Evolutionary conservation across 2,113 vertebrate genomes (phyloP).

Genomic region (Calidris pygmaea): DNA sequence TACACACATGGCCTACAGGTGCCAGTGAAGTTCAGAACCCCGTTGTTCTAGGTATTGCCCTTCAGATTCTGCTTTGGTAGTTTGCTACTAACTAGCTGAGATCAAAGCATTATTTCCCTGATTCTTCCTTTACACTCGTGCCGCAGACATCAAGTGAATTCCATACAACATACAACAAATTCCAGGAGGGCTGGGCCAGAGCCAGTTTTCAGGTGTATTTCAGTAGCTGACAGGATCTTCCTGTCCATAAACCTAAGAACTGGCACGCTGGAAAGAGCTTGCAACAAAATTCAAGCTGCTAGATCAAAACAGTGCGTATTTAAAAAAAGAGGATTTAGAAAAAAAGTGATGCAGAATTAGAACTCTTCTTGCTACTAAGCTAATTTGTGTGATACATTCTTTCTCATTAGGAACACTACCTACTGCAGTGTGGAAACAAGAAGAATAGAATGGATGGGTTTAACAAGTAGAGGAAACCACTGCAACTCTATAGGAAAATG

Average conservation of each 20-base stretch:
- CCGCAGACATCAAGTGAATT: neutral
- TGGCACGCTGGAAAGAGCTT: neutral
- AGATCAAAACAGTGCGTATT: neutral
- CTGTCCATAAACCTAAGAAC: neutral
- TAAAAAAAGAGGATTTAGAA: neutral
- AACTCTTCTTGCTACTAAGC: neutral
- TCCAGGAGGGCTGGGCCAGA: neutral
- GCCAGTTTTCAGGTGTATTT: conserved; percentile 11
- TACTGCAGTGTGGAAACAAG: neutral
- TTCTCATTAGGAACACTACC: neutral
- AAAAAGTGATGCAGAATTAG: neutral
- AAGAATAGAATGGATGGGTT: neutral
- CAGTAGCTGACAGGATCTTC: conserved; percentile 1
- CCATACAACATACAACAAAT: neutral
- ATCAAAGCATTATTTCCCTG: neutral
- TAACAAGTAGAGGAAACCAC: neutral
- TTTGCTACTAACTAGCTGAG: neutral
- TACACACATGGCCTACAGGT: neutral
- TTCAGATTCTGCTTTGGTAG: neutral
- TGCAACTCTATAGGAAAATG: neutral
- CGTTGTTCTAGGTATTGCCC: neutral
- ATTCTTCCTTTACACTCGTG: neutral
- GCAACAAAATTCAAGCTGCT: neutral
- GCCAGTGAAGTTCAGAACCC: neutral
- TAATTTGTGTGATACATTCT: neutral